Conservation (phyloP, 2,888 invertebrate species). For the Deroplatys truncata region DNA sequence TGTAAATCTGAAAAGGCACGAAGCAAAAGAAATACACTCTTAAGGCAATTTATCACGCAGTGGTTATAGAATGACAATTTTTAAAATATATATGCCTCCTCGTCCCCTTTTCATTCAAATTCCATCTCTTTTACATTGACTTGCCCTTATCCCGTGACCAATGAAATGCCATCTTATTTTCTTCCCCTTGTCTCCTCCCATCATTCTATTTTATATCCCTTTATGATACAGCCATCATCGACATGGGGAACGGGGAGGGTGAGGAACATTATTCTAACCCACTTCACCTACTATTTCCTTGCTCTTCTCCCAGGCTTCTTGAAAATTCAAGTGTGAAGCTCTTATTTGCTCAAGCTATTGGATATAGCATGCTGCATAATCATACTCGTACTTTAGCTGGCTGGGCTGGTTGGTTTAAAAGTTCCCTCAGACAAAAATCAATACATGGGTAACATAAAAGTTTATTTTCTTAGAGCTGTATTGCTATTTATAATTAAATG, state of each 20-base stretch:
- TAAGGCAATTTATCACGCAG: neutral
- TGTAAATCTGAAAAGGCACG: neutral
- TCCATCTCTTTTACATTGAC: neutral
- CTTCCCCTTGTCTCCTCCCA: neutral
- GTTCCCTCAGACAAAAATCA: neutral
- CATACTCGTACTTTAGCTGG: neutral
- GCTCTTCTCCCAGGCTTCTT: neutral
- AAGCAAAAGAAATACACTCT: neutral
- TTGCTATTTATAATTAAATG: too few relatives aligned
- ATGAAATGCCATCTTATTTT: neutral
- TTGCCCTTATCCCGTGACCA: neutral
- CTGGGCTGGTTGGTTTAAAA: neutral
- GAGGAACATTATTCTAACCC: neutral
- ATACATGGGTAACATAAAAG: too few relatives aligned
- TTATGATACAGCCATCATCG: constrained; percentile 2
- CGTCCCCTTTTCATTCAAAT: neutral
- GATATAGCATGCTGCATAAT: neutral
- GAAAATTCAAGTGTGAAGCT: neutral
- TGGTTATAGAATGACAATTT: neutral
- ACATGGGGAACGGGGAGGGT: neutral
- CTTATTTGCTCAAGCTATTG: neutral
- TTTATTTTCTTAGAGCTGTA: too few relatives aligned
- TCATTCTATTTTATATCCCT: neutral
- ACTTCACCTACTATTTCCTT: neutral
- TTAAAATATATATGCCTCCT: neutral